Percentiles rank a stretch among this genome's conserved stretches.
Conservation (phyloP, 2,888 invertebrate genomes). For the Meteorus cinctellus region DNA sequence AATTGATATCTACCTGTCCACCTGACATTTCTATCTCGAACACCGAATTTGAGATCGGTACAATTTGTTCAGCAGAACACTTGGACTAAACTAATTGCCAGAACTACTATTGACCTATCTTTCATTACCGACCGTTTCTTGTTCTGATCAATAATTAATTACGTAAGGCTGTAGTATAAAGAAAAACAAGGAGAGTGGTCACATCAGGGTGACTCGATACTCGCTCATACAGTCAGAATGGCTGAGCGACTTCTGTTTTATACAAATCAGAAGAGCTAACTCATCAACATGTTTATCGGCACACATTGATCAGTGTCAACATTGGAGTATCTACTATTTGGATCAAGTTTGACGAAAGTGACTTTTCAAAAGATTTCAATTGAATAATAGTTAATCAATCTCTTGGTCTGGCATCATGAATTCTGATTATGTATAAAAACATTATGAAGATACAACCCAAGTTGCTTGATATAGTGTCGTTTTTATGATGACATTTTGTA, state of each 20-base stretch:
- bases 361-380: background rate
- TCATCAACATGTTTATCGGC: slow-evolving; percentile 7
- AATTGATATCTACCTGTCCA: background rate
- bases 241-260: background rate
- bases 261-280: background rate
- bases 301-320: slow-evolving; percentile 4
- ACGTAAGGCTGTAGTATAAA: background rate
- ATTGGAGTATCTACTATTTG: slow-evolving; percentile 1
- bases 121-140: background rate
- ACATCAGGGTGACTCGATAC: background rate
- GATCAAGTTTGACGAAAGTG: background rate
- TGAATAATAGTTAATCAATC: background rate
- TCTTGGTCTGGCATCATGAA: background rate
- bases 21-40: background rate
- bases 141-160: slow-evolving; percentile 37
- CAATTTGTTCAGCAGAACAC: slow-evolving; percentile 36
- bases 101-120: too few relatives aligned
- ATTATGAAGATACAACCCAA: background rate
- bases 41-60: slow-evolving; percentile 8
- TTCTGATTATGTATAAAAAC: background rate
- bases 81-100: background rate
- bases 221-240: background rate
- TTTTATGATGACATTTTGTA: background rate
- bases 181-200: background rate
- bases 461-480: background rate